These are phyloP conservation scores for Magallana ariakensis DNA, from an alignment of 1,140 invertebrate species.

Conservation along the genomic window DNA sequence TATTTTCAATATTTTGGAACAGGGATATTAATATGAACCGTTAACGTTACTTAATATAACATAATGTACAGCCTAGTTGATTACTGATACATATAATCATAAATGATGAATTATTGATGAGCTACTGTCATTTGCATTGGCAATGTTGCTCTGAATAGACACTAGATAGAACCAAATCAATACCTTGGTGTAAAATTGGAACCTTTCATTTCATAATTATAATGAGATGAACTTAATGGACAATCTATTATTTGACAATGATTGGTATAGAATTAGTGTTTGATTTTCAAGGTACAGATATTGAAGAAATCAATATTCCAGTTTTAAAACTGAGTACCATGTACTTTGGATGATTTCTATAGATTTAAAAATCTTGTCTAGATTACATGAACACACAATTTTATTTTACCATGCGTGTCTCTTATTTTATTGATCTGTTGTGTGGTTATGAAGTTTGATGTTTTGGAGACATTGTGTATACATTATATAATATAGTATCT, in stretches of 20 bases:
- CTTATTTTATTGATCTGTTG: too few species aligned
- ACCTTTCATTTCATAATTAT: neutral
- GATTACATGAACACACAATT: too few species aligned
- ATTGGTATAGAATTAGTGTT: neutral
- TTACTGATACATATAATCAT: neutral
- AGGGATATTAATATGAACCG: too few species aligned
- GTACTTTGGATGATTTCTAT: too few species aligned
- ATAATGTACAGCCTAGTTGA: too few species aligned
- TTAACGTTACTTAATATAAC: too few species aligned
- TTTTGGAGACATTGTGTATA: too few species aligned
- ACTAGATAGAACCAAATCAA: neutral
- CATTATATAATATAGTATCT: too few species aligned
- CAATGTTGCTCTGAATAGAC: neutral
- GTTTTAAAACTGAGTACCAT: neutral
- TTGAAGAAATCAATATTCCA: neutral
- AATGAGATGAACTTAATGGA: neutral
- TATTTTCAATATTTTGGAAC: too few species aligned
- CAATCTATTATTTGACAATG: neutral
- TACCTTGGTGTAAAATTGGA: conserved; percentile 5
- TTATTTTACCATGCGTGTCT: too few species aligned
- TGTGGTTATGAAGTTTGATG: too few species aligned
- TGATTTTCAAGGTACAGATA: neutral
- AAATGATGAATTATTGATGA: conserved; percentile 24
- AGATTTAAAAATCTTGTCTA: too few species aligned
- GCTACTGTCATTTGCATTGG: neutral